Evolutionary conservation across 1,140 invertebrate genomes (phyloP).

Genomic region (Apis laboriosa): DNA sequence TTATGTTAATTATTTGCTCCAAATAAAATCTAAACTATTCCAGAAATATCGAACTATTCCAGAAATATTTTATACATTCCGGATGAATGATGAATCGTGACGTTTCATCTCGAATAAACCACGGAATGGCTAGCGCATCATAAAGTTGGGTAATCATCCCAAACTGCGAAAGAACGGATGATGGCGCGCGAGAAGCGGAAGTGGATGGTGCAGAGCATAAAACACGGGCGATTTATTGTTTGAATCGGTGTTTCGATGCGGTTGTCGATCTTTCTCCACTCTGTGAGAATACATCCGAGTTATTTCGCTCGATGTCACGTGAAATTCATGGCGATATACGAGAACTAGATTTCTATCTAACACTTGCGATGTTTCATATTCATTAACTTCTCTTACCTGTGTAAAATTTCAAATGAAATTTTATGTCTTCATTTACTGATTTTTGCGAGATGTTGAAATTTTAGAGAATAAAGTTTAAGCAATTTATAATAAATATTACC

Average conservation of each 20-base stretch:
- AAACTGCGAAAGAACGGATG: conserved; percentile 28
- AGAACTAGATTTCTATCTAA: neutral
- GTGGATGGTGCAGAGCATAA: conserved; percentile 14
- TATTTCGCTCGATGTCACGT: neutral
- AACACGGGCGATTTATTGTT: conserved; percentile 27
- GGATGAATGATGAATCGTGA: conserved; percentile 26
- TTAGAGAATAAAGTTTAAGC: too few species aligned
- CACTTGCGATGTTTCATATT: too few species aligned
- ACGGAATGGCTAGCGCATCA: conserved; percentile 2
- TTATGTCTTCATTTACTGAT: too few species aligned
- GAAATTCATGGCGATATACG: neutral
- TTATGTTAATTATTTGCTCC: too few species aligned
- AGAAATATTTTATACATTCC: neutral
- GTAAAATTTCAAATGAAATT: too few species aligned
- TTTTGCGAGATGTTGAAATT: too few species aligned
- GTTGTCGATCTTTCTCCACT: neutral
- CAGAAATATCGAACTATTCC: too few species aligned
- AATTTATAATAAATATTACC: too few species aligned
- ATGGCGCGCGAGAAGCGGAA: conserved; percentile 21
- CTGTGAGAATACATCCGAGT: neutral
- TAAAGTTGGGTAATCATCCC: conserved; percentile 47
- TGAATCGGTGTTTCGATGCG: neutral
- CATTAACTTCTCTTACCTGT: neutral
- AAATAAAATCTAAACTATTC: too few species aligned
- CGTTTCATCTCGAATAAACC: conserved; percentile 32